Conservation (phyloP, 2,797 vertebrate genomes). For the Phyllotis vaccarum region DNA sequence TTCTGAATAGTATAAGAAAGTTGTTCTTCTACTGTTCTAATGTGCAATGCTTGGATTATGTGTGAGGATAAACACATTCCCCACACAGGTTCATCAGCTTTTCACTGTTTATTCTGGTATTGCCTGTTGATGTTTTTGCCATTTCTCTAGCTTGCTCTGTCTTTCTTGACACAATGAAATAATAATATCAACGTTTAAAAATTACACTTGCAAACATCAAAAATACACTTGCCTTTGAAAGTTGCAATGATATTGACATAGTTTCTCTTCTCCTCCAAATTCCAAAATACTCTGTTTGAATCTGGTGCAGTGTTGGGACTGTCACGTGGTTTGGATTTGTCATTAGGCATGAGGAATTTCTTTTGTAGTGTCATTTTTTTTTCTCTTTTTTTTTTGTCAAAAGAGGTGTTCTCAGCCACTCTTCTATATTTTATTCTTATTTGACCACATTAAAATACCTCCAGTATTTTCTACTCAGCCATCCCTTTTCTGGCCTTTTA, state of each 20-base stretch:
- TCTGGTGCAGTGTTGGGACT: neutral
- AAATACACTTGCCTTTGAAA: neutral
- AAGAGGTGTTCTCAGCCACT: neutral
- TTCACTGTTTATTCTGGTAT: conserved; percentile 1
- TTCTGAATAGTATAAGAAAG: neutral
- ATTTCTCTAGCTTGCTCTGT: neutral
- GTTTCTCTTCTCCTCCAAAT: neutral
- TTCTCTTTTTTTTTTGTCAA: neutral
- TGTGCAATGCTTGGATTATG: conserved; percentile 35
- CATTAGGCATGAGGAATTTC: neutral
- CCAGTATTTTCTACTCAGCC: neutral
- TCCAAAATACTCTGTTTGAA: neutral
- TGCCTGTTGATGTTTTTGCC: neutral
- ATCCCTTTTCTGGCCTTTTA: neutral
- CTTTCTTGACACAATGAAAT: conserved; percentile 19
- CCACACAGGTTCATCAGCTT: neutral
- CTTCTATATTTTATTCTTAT: neutral
- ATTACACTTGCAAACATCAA: neutral
- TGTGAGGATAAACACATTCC: conserved; percentile 13
- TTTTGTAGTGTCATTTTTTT: neutral
- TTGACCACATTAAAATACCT: neutral
- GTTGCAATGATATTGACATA: neutral
- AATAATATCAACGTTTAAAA: neutral
- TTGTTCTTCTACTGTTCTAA: conserved; percentile 47
- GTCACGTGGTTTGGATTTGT: fast-evolving